Percentiles rank a stretch among this genome's conserved stretches.
phyloP scores from a whole-genome alignment of 92 coral and sea anemone species.

The Micromussa lordhowensis region DNA sequence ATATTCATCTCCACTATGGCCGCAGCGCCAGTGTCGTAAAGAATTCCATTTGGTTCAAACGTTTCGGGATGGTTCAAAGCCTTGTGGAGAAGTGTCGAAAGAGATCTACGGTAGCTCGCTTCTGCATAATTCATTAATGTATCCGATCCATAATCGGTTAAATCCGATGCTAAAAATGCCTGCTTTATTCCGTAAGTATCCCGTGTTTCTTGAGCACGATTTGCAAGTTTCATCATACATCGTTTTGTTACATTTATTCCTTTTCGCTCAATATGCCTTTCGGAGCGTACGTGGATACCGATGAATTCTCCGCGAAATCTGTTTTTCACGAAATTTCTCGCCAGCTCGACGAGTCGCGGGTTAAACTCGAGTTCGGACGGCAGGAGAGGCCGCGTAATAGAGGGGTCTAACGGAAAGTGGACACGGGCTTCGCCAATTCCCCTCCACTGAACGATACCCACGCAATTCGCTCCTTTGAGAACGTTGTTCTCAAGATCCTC shows the following conservation, averaged over 20 bases:
- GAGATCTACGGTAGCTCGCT: slow-evolving; percentile 64
- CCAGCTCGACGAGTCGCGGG: slow-evolving; percentile 73
- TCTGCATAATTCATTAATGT: slow-evolving; percentile 71
- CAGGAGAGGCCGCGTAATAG: slow-evolving; percentile 67
- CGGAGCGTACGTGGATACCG: slow-evolving; percentile 93
- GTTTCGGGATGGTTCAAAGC: slow-evolving; percentile 74
- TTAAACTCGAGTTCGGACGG: slow-evolving; percentile 87
- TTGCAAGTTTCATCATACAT: slow-evolving; percentile 82
- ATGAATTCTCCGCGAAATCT: slow-evolving; percentile 73
- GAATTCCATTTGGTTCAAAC: slow-evolving; percentile 67
- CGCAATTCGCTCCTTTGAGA: slow-evolving; percentile 83
- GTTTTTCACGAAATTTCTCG: slow-evolving; percentile 70
- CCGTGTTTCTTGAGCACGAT: slow-evolving; percentile 72
- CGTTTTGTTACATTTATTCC: slow-evolving; percentile 86
- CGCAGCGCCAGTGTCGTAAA: slow-evolving; percentile 87
- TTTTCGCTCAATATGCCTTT: slow-evolving; percentile 82
- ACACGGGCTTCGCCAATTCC: slow-evolving; percentile 82
- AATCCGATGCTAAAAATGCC: slow-evolving; percentile 88
- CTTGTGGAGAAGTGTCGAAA: slow-evolving; percentile 61
- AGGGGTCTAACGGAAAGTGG: slow-evolving; percentile 77
- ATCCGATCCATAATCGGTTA: slow-evolving; percentile 93
- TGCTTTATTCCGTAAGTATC: slow-evolving; percentile 52
- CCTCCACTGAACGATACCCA: slow-evolving; percentile 95
- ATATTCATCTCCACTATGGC: slow-evolving; percentile 98
- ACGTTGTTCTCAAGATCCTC: slow-evolving; percentile 83